Evolutionary conservation across 2,113 vertebrate species (phyloP).

Genomic region (Tetrao urogallus): DNA sequence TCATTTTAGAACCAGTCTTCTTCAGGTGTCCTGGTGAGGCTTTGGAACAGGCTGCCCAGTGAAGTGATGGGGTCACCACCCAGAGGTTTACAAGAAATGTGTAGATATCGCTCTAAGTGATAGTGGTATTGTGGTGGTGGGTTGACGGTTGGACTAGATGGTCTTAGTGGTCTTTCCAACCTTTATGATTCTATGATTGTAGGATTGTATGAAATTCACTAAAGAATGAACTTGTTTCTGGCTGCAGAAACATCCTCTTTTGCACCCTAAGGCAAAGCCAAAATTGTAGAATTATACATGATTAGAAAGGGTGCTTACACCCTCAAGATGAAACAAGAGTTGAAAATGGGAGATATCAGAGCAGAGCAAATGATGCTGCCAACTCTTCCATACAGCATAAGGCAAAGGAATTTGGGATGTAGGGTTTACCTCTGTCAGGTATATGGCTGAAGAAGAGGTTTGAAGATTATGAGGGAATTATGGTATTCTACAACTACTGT

Average conservation of each 20-base stretch:
- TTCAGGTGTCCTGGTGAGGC: neutral
- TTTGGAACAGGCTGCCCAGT: too few species aligned
- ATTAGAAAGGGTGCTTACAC: neutral
- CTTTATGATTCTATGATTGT: too few species aligned
- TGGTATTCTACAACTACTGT: neutral
- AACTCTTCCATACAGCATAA: neutral
- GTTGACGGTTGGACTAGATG: too few species aligned
- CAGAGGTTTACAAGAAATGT: too few species aligned
- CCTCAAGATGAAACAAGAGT: fast-evolving
- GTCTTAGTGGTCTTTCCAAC: too few species aligned
- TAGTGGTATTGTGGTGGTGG: too few species aligned
- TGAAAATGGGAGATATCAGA: fast-evolving
- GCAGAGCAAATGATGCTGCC: neutral
- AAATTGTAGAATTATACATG: neutral
- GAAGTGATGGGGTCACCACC: too few species aligned
- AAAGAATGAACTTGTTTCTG: neutral
- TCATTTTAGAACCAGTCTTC: neutral
- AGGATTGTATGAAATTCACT: neutral
- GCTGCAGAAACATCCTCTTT: neutral
- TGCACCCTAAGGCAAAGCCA: neutral
- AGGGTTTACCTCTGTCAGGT: neutral
- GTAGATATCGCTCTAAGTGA: too few species aligned
- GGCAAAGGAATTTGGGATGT: neutral
- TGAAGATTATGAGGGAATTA: fast-evolving
- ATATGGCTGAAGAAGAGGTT: neutral